Conservation (phyloP, 1,140 invertebrate genomes). For the Semibalanus balanoides region DNA sequence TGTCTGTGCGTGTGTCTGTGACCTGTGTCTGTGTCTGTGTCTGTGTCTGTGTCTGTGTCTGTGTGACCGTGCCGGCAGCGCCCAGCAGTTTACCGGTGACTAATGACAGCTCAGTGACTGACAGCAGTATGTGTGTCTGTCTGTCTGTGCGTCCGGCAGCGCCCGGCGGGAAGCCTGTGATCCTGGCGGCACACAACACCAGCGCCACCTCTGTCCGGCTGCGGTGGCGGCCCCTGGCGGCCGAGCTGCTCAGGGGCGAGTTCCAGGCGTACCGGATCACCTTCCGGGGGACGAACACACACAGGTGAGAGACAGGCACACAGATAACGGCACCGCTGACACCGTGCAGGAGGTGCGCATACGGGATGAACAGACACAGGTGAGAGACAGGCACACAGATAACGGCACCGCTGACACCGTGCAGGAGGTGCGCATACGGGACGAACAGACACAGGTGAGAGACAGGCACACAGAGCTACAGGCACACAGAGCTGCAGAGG, state of each 20-base stretch:
- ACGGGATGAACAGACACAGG: slow-evolving; percentile 6
- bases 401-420: neutral
- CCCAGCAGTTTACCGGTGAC: neutral
- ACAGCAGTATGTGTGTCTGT: neutral
- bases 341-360: neutral
- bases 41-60: too few relatives aligned
- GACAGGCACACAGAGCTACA: too few relatives aligned
- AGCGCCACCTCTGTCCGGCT: slow-evolving; percentile 24
- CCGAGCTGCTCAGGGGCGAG: slow-evolving; percentile 26
- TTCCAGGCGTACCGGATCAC: slow-evolving; percentile 27
- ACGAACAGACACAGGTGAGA: slow-evolving; percentile 7
- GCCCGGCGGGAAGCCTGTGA: slow-evolving; percentile 28
- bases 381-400: too few relatives aligned
- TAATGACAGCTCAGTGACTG: neutral
- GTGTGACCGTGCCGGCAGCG: slow-evolving; percentile 13
- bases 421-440: slow-evolving; percentile 4
- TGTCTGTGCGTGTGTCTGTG: too few relatives aligned
- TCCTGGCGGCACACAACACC: slow-evolving; percentile 24
- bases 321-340: neutral
- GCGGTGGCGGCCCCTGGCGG: slow-evolving; percentile 25
- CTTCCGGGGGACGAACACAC: slow-evolving; percentile 17
- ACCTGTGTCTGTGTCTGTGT: too few relatives aligned
- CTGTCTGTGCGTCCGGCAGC: slow-evolving; percentile 15
- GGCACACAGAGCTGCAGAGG: neutral
- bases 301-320: slow-evolving; percentile 5